These are phyloP conservation scores for Leptopterna dolabrata DNA, from an alignment of 2,888 invertebrate genomes.

Conservation along the genomic window DNA sequence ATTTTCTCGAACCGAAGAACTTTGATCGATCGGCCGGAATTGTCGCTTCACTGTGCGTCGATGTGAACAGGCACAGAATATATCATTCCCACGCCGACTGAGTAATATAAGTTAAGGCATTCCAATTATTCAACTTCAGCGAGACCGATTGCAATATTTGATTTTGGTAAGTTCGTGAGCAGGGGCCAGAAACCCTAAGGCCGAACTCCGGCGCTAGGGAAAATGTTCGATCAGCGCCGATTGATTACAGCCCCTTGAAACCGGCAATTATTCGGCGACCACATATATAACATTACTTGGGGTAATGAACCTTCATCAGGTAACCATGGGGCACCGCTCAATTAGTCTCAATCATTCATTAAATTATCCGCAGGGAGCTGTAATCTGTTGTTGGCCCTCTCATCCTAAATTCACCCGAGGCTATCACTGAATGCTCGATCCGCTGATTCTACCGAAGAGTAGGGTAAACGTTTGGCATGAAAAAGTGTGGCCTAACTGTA, in stretches of 20 bases:
- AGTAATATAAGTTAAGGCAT: no score
- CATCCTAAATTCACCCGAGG: neutral
- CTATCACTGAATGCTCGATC: neutral
- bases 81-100: no score
- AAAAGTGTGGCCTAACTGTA: neutral
- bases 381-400: neutral
- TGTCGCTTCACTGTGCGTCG: no score
- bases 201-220: neutral
- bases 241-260: neutral
- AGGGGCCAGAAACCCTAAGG: neutral
- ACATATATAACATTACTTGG: neutral
- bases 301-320: slow-evolving; percentile 33
- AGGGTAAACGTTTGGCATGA: neutral
- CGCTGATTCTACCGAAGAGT: neutral
- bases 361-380: neutral
- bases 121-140: no score
- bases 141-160: neutral
- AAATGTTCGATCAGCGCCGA: neutral
- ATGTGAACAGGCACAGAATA: no score
- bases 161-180: neutral
- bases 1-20: no score
- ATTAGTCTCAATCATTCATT: slow-evolving; percentile 32
- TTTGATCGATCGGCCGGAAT: no score
- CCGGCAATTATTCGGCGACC: slow-evolving; percentile 28
- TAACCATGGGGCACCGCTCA: slow-evolving; percentile 12